Evolutionary conservation across 2,888 invertebrate genomes (phyloP).

Genomic region (Amblyjoppa fuscipennis): DNA sequence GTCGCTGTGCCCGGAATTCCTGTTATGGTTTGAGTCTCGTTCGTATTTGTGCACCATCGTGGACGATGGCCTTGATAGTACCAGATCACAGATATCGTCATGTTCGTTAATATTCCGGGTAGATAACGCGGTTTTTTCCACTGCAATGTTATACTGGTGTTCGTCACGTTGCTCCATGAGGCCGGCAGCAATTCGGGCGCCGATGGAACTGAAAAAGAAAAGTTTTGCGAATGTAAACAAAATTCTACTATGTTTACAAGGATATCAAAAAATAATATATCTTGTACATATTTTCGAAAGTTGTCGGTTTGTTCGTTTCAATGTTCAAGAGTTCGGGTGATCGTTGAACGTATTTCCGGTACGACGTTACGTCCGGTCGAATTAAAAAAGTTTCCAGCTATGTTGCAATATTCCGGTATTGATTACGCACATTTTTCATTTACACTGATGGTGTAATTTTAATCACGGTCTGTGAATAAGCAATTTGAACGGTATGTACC

Average conservation of each 20-base stretch:
- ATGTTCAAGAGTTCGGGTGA: conserved; percentile 53
- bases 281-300: no score
- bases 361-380: no score
- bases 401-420: no score
- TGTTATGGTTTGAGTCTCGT: conserved; percentile 46
- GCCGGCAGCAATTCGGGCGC: conserved; percentile 65
- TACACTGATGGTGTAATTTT: no score
- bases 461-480: no score
- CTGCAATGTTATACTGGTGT: conserved; percentile 72
- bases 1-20: conserved; percentile 59
- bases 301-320: conserved; percentile 63
- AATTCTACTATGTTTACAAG: neutral
- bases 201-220: conserved; percentile 72
- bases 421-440: no score
- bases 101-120: conserved; percentile 76
- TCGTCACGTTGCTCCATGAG: conserved; percentile 44
- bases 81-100: conserved; percentile 75
- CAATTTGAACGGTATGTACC: no score
- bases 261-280: neutral
- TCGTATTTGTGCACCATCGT: conserved; percentile 71
- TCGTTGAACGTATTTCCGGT: no score
- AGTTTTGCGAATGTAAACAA: neutral
- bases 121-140: conserved; percentile 76
- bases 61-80: conserved; percentile 72
- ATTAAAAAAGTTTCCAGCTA: no score